These are phyloP conservation scores for Physella acuta DNA, from an alignment of 1,140 invertebrate species.

Conservation along the genomic window DNA sequence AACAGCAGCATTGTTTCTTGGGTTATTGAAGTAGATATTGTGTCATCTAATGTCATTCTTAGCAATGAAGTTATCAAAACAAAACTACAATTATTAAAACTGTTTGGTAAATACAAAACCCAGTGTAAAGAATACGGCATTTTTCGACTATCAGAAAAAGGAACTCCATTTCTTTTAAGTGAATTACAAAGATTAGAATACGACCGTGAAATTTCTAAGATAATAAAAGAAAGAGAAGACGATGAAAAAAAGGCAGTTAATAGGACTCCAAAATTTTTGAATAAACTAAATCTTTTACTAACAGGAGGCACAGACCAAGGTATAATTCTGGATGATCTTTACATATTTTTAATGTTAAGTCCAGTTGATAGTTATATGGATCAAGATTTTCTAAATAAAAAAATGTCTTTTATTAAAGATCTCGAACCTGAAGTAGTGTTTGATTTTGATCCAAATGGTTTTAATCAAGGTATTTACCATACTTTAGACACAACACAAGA, in stretches of 20 bases:
- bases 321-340: conserved; percentile 29
- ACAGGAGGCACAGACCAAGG: too few species aligned
- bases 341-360: conserved; percentile 29
- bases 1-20: neutral
- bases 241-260: too few species aligned
- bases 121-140: too few species aligned
- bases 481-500: conserved; percentile 26
- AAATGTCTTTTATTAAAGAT: conserved; percentile 31
- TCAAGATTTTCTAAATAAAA: conserved; percentile 21
- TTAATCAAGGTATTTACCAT: conserved; percentile 32
- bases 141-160: too few species aligned
- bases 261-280: too few species aligned
- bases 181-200: too few species aligned
- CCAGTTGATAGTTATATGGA: conserved; percentile 26
- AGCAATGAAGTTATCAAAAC: conserved; percentile 19
- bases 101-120: neutral
- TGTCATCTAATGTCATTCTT: conserved; percentile 8
- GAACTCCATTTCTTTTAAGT: too few species aligned
- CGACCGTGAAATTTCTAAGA: too few species aligned
- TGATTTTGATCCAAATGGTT: conserved; percentile 36
- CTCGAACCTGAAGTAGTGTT: conserved; percentile 34
- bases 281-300: too few species aligned
- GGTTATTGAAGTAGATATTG: conserved; percentile 33
- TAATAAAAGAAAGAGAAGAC: too few species aligned
- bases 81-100: neutral